A percentile compares a stretch with the other conserved stretches of the same genome.
These are phyloP conservation scores for Danionella dracula DNA, from an alignment of 2,797 vertebrate species.

Conservation along the genomic window DNA sequence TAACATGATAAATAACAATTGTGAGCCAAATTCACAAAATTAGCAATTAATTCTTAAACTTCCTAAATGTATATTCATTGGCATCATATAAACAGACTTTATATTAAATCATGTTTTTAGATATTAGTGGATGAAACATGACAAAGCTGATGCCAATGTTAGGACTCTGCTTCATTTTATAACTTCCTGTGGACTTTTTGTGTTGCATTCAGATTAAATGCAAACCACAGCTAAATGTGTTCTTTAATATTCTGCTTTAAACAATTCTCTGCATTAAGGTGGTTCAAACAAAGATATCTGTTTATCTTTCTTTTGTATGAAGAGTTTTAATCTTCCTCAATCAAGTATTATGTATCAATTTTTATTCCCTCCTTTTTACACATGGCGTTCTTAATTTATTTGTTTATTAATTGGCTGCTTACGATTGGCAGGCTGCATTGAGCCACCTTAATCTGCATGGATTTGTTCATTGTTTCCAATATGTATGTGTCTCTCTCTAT, in stretches of 20 bases:
- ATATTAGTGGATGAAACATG: too few relatives aligned
- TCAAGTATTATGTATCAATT: not conserved
- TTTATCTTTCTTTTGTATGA: constrained; percentile 27
- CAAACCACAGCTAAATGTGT: constrained; percentile 64
- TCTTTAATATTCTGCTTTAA: constrained; percentile 18
- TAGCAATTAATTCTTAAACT: too few relatives aligned
- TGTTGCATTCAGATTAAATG: constrained; percentile 1
- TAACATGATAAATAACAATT: too few relatives aligned
- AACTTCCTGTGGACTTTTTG: constrained; percentile 56
- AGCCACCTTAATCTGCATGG: constrained; percentile 85
- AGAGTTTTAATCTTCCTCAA: not conserved
- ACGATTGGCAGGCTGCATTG: constrained; percentile 41
- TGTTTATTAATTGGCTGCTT: too few relatives aligned
- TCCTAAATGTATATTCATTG: too few relatives aligned
- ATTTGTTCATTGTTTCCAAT: constrained; percentile 84
- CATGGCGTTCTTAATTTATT: not conserved
- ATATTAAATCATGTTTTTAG: too few relatives aligned
- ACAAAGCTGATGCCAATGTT: not conserved
- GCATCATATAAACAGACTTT: too few relatives aligned
- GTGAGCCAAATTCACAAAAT: too few relatives aligned
- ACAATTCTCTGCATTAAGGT: constrained; percentile 71
- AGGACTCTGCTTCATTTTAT: constrained; percentile 58
- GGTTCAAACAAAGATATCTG: constrained; percentile 57
- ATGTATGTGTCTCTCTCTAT: constrained; percentile 98
- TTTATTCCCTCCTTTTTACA: not conserved